These are phyloP conservation scores for Micropoecilia bifurca DNA, from an alignment of 2,797 vertebrate species.

Conservation along the genomic window DNA sequence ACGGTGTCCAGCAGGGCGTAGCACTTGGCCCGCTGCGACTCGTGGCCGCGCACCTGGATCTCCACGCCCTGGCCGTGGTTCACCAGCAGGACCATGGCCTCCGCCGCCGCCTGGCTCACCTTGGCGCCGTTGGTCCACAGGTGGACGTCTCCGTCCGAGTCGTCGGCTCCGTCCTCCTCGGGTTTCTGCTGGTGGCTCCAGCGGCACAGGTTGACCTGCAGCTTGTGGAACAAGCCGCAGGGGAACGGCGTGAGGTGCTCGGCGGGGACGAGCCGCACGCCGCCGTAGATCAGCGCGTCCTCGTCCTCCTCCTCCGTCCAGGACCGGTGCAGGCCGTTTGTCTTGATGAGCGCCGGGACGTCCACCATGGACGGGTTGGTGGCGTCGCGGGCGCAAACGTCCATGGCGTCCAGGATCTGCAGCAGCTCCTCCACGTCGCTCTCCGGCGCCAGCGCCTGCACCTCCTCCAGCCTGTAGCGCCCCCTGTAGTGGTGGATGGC, in stretches of 20 bases:
- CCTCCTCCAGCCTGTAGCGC: conserved; percentile 94
- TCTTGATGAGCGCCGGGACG: conserved; percentile 95
- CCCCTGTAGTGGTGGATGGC: conserved; percentile 98
- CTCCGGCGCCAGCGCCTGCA: conserved; percentile 91
- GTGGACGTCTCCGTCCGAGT: conserved; percentile 84
- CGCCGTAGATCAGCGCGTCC: conserved; percentile 89
- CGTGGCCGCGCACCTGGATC: conserved; percentile 92
- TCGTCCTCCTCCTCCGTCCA: conserved; percentile 94
- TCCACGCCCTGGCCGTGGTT: conserved; percentile 97
- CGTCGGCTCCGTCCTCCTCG: conserved; percentile 81
- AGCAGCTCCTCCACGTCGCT: conserved; percentile 95
- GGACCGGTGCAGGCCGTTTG: conserved; percentile 91
- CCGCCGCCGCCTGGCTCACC: conserved; percentile 86
- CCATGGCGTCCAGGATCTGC: conserved; percentile 97
- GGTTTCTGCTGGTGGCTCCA: conserved; percentile 96
- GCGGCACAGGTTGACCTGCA: conserved; percentile 96
- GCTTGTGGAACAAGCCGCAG: conserved; percentile 96
- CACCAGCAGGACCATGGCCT: conserved; percentile 93
- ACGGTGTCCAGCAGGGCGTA: conserved; percentile 93
- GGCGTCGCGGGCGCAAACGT: conserved; percentile 92
- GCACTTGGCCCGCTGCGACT: conserved; percentile 90
- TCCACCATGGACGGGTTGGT: conserved; percentile 95
- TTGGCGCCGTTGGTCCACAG: conserved; percentile 95
- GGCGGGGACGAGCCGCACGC: conserved; percentile 91
- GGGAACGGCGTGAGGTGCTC: conserved; percentile 96